phyloP scores from a whole-genome alignment of 2,113 vertebrate species.

The Strigops habroptila region DNA sequence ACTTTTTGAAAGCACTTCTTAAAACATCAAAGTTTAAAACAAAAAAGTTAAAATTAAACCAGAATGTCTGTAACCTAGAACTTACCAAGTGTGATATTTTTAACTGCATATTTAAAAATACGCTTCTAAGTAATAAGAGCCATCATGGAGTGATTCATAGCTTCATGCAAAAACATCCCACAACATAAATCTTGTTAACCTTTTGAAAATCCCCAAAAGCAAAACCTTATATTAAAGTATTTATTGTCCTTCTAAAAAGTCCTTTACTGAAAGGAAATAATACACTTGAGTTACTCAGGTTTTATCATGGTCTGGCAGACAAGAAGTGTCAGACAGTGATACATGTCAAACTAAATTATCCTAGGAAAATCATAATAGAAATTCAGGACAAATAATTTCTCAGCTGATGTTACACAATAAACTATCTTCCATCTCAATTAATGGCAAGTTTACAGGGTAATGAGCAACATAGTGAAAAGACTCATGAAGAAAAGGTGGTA shows the following conservation, averaged over 20 bases:
- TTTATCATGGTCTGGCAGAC: constrained; percentile 4
- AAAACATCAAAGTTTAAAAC: background rate
- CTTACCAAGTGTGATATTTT: constrained; percentile 43
- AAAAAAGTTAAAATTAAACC: constrained; percentile 3
- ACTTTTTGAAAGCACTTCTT: background rate
- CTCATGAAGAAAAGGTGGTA: background rate
- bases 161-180: constrained; percentile 66
- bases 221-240: constrained; percentile 40
- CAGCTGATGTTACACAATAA: background rate
- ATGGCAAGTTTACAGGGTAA: background rate
- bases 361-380: background rate
- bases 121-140: constrained; percentile 45
- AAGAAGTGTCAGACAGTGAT: background rate
- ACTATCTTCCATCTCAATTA: background rate
- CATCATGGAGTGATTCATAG: constrained; percentile 62
- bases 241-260: constrained; percentile 16
- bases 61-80: constrained; percentile 8
- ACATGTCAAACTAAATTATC: background rate
- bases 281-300: background rate
- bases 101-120: constrained; percentile 53
- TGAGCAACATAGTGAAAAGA: background rate
- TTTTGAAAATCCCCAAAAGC: constrained; percentile 63
- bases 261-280: constrained; percentile 29
- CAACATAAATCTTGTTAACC: constrained; percentile 66
- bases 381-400: background rate